Percentiles rank a stretch among this genome's conserved stretches.
These are phyloP conservation scores for Neodon shergylaensis DNA, from an alignment of 2,113 vertebrate species.

Conservation along the genomic window DNA sequence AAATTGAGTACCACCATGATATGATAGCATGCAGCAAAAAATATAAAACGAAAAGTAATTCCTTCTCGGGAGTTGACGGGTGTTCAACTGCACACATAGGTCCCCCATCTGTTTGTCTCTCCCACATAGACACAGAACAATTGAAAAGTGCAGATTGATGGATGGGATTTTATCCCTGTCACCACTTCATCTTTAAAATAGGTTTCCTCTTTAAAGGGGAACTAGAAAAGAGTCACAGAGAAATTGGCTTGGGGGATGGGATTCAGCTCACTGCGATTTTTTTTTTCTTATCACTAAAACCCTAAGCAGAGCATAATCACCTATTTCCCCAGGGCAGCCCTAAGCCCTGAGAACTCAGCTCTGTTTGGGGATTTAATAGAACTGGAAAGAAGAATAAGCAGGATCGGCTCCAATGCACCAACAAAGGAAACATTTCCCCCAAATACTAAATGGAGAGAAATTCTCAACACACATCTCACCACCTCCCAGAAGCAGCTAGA, in stretches of 20 bases:
- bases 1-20: not conserved
- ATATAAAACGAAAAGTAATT: conserved; percentile 26
- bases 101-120: conserved; percentile 29
- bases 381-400: not conserved
- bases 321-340: conserved; percentile 65
- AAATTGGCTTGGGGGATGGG: conserved; percentile 64
- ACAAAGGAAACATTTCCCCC: conserved; percentile 38
- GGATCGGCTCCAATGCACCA: conserved; percentile 11
- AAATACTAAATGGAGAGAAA: conserved; percentile 22
- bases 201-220: conserved; percentile 58
- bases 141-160: conserved; percentile 51
- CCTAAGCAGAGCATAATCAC: conserved; percentile 69
- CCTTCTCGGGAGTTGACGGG: conserved; percentile 11
- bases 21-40: conserved; percentile 23
- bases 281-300: conserved; percentile 61
- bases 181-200: conserved; percentile 64
- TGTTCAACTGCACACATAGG: not conserved
- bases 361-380: conserved; percentile 67
- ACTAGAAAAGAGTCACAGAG: conserved; percentile 51
- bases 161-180: conserved; percentile 52
- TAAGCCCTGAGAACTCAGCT: conserved; percentile 70
- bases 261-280: conserved; percentile 27
- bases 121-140: not conserved
- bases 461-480: not conserved
- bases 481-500: not conserved